Evolutionary conservation across 2,113 vertebrate species (phyloP), one percentile per base, ranked within the genome.

Genomic region (Herpetotheres cachinnans): DNA sequence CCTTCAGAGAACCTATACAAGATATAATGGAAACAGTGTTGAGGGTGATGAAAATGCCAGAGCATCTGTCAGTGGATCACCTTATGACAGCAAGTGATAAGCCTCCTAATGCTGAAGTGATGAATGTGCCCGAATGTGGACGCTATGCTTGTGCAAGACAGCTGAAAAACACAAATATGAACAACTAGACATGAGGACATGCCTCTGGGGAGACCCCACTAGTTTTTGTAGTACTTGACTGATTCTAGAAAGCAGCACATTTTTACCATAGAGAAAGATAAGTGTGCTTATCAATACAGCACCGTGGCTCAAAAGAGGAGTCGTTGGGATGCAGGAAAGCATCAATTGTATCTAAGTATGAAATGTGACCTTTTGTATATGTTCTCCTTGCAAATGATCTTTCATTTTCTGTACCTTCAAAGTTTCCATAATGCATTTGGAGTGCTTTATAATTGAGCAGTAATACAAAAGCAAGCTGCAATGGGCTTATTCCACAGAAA

Each of bases 231-330:
- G 78, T 76, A 94, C 84, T 97, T 97, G 86, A 72, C 77, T 96
- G 95, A 86, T 88, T 97, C 94, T 91, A 70, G 85, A 96, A 94
- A 92, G 84, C 90, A 84, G 89, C 59, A 67, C 5, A 26, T 92
- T 94, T 96, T 92, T 78, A 79, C 93, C 73, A 52, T 24, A 61
- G 50, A 81, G 90, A 95, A 90, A 97, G 89, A 96, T 89, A 95
- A 95, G 92, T 97, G 61, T 91, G 84, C 63, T 98, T 98, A 97
- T 94, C 97, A 86, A 80, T 70, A 78, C 70, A 89, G 49, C 14
- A n/a, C 66, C 69, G 47, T 44, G 67, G 58, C 86, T 96, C 70
- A 78, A 71, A 95, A 96, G 44, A 83, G 70, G 40, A 95, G 76
- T n/a, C 91, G 88, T 29, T 91, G 82, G 87, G 73, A 97, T 82